Evolutionary conservation across 2,888 invertebrate species (phyloP), one percentile per base, ranked within the genome.

Genomic region (Ormyrus nitidulus): DNA sequence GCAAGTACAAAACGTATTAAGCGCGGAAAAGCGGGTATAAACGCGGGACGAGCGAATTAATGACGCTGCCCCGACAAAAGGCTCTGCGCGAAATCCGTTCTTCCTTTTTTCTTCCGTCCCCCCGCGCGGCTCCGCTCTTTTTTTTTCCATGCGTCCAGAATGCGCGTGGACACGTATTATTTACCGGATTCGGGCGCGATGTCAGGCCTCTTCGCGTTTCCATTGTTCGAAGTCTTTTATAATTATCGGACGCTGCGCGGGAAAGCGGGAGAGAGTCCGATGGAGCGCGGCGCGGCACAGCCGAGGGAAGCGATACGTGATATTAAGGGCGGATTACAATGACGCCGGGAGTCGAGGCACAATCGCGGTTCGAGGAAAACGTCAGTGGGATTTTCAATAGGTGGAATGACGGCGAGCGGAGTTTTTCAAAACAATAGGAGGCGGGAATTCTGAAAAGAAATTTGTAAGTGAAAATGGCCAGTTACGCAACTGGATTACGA

Each of bases 181-280:
- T 87, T 85, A 85, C 85, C 84, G 80, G 84, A 75, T 70, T 79
- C 76, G 59, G 61, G 13, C 76, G 80, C 82, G 83, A 85, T 84
- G 85, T 84, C 84, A 83, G 84, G 83, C 83, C 84, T 86, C 85
- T 84, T 86, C 75, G 56, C 11, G n/a, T 64, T 53, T 83, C 84
- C 86, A 87, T 88, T 88, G 88, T 88, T 86, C 85, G 84, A 86
- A 85, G 86, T 86, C 85, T 87, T 87, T 87, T 86, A 87, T 88
- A 88, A 88, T 88, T 88, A 84, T 84, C 81, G 83, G 83, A 68
- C 49, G 61, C 8, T 77, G 78, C 6, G 11, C 19, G 51, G n/a
- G 46, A 51, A 10, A 53, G 53, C 11, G 48, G 44, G 65, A 65
- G 65, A 65, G 19, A 49, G 5, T n/a, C 19, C 5, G 54, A 74